Percentiles rank a stretch among this genome's conserved stretches.
Evolutionary conservation across 2,888 invertebrate genomes (phyloP).

Genomic region (Bombyx huttoni): DNA sequence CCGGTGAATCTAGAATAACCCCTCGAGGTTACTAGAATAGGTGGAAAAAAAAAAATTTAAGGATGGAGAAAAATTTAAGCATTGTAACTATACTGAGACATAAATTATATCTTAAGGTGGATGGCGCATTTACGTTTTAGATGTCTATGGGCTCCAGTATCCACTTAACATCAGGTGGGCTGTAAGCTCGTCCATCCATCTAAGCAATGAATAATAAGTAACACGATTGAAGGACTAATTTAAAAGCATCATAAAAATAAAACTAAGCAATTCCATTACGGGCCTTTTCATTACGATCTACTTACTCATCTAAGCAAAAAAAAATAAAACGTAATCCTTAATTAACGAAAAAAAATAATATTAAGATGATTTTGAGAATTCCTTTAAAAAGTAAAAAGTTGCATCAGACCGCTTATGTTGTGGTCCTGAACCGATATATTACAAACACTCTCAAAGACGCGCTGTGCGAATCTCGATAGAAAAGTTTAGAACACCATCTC

Average conservation of each 20-base stretch:
- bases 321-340: not conserved
- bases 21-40: too few relatives aligned
- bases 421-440: not conserved
- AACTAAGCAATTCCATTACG: slow-evolving; percentile 25
- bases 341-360: not conserved
- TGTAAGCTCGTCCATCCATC: too few relatives aligned
- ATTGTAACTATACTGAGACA: too few relatives aligned
- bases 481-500: slow-evolving; percentile 29
- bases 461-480: slow-evolving; percentile 16
- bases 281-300: slow-evolving; percentile 25
- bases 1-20: too few relatives aligned
- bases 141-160: too few relatives aligned
- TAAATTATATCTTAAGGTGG: too few relatives aligned
- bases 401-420: slow-evolving; percentile 6
- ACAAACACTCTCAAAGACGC: slow-evolving; percentile 1
- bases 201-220: too few relatives aligned
- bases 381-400: not conserved
- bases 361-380: not conserved
- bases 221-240: too few relatives aligned
- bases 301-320: not conserved
- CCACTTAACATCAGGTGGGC: too few relatives aligned
- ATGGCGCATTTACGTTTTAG: too few relatives aligned
- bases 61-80: too few relatives aligned
- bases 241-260: slow-evolving; percentile 16
- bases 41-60: too few relatives aligned